These are phyloP conservation scores for Rhombomys opimus DNA, from an alignment of 2,113 vertebrate genomes.

Conservation along the genomic window DNA sequence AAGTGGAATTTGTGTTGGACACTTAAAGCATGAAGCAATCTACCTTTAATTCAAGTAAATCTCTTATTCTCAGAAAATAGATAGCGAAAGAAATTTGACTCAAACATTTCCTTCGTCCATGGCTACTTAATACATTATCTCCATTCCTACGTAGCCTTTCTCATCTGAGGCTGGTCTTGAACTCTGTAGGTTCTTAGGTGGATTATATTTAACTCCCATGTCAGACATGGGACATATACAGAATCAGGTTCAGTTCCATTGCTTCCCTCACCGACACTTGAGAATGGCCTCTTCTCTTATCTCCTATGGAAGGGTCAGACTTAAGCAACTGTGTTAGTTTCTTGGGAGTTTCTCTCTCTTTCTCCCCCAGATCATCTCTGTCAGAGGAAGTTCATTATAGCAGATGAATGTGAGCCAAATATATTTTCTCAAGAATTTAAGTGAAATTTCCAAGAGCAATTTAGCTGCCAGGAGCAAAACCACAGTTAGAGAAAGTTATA, in stretches of 20 bases:
- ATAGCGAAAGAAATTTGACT: not conserved
- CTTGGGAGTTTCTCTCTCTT: not conserved
- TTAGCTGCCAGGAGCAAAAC: constrained; percentile 4
- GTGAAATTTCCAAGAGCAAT: not conserved
- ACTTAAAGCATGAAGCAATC: not conserved
- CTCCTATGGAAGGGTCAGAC: not conserved
- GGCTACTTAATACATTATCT: not conserved
- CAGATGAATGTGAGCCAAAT: not conserved
- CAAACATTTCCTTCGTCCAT: not conserved
- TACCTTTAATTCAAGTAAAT: not conserved
- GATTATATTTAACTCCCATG: not conserved
- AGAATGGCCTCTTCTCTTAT: not conserved
- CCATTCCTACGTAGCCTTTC: not conserved
- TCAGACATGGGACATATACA: not conserved
- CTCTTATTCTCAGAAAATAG: not conserved
- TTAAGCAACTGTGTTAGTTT: not conserved
- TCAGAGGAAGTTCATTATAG: not conserved
- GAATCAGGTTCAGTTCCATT: not conserved
- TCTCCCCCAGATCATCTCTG: not conserved
- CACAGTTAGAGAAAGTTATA: not conserved
- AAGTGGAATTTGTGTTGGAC: not conserved
- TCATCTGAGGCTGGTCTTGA: not conserved
- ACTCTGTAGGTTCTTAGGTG: constrained; percentile 3
- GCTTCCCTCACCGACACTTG: not conserved
- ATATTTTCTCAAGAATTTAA: not conserved